Conservation (phyloP, 2,113 vertebrate genomes). For the Otocyon megalotis region DNA sequence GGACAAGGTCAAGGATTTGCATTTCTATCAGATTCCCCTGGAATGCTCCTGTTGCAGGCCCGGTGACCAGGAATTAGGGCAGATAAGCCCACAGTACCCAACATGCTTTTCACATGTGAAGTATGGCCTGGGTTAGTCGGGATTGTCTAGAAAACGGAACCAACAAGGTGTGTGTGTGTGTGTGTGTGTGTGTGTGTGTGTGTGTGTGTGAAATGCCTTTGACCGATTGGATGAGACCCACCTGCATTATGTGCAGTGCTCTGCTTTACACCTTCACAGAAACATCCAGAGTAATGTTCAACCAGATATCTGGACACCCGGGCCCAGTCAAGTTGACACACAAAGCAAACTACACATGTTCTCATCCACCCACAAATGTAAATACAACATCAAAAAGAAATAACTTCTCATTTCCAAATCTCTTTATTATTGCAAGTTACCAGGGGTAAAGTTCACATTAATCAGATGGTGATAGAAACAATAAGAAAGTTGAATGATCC, state of each 20-base stretch:
- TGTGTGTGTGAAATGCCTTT: not conserved
- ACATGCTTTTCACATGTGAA: not conserved
- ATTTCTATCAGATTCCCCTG: not conserved
- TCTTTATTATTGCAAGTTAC: not conserved
- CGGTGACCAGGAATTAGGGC: not conserved
- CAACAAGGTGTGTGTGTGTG: not conserved
- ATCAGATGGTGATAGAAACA: not conserved
- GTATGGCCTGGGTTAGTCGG: not conserved
- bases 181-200: not conserved
- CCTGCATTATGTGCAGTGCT: not conserved
- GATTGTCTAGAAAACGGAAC: not conserved
- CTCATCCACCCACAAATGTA: not conserved
- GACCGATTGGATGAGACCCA: not conserved
- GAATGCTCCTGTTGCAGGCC: not conserved
- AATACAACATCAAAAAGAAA: not conserved
- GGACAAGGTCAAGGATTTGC: not conserved
- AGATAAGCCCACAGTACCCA: not conserved
- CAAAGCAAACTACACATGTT: not conserved
- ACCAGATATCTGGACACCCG: not conserved
- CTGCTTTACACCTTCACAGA: not conserved
- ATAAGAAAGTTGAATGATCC: not conserved
- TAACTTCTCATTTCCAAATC: not conserved
- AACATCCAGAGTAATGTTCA: not conserved
- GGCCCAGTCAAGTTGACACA: not conserved
- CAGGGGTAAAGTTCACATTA: not conserved